Base-by-base conservation (phyloP, 2,113 vertebrate species). In the Scophthalmus maximus region DNA sequence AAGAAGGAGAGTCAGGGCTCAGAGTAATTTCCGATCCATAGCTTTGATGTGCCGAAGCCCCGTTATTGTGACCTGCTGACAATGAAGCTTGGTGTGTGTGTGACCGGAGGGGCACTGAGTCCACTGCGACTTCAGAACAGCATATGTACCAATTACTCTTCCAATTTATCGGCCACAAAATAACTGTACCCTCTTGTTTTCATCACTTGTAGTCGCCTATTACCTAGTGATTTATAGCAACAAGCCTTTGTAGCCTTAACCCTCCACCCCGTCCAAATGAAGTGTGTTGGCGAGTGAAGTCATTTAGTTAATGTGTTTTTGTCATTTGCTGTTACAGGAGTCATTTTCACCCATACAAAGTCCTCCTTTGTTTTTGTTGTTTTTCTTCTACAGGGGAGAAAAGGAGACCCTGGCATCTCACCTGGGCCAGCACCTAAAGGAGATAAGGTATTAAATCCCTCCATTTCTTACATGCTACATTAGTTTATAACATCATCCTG, bases 391-490 rank as follows among this genome's bases (percentile, higher is more conserved):
- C 90, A 98, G 97, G 97, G 97, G 57, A 95, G 93, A 76, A 99
- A 99, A 85, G 98, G 98, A 70, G 97, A 98, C 89, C 95, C 97
- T 7, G 97, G 96, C 63, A 87, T 96, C 22, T 99, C 98, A 12
- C 96, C 96, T 85, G 97, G 96, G 69, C 95, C 93, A 83, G 95
- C 97, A 84, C 90, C 87, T 17, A 95, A 93, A 81, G 97, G 98
- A 91, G 92, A 94, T 44, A 98, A 98, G 94, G 98, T 98, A 91
- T 91, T 92, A 62, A 14, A 51, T 46, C 8, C 6, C 27, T 18
- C 20, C 14, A 51, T 63, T 58, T 38, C 11, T 29, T 46, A 15
- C 22, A 47, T 5, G n/a, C 26, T 18, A 22, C 64, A 59, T 63
- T 65, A 5, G 1, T 49, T 76, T 62, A 0, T 20, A 68, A 55